Conservation (phyloP, 2,113 vertebrate species). For the Mesoclemmys tuberculata region DNA sequence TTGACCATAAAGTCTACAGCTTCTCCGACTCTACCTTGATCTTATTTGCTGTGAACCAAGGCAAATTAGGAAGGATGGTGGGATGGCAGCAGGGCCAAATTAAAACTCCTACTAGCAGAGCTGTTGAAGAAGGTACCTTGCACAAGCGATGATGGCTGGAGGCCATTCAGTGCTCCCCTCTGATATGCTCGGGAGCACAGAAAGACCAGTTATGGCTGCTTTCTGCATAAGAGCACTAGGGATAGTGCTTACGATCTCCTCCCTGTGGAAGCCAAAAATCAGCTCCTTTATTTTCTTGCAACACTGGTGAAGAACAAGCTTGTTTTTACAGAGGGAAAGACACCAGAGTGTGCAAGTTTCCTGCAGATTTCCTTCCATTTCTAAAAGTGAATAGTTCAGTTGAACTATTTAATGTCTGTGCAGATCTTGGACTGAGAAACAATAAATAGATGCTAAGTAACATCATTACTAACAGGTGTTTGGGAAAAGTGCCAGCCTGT, state of each 20-base stretch:
- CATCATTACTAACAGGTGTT: background rate
- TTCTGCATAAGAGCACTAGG: background rate
- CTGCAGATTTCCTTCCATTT: background rate
- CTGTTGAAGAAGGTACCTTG: background rate
- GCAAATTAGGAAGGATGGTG: background rate
- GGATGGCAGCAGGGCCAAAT: background rate
- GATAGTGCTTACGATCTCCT: background rate
- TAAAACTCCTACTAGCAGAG: background rate
- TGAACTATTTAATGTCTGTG: background rate
- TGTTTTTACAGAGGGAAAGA: background rate
- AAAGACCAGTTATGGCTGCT: too few relatives aligned
- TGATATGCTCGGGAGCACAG: background rate
- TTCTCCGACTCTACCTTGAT: background rate
- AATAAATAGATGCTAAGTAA: background rate
- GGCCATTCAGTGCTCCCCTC: too few relatives aligned
- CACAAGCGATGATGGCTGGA: background rate
- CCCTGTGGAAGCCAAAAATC: background rate
- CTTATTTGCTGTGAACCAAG: background rate
- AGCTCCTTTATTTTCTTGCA: background rate
- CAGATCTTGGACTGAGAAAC: background rate
- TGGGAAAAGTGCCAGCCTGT: background rate
- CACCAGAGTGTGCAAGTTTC: background rate
- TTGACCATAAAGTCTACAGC: rapidly evolving
- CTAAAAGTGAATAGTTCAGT: background rate
- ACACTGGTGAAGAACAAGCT: background rate